These are phyloP conservation scores for Temnothorax ravouxi DNA, from an alignment of 2,888 invertebrate species.

Conservation along the genomic window DNA sequence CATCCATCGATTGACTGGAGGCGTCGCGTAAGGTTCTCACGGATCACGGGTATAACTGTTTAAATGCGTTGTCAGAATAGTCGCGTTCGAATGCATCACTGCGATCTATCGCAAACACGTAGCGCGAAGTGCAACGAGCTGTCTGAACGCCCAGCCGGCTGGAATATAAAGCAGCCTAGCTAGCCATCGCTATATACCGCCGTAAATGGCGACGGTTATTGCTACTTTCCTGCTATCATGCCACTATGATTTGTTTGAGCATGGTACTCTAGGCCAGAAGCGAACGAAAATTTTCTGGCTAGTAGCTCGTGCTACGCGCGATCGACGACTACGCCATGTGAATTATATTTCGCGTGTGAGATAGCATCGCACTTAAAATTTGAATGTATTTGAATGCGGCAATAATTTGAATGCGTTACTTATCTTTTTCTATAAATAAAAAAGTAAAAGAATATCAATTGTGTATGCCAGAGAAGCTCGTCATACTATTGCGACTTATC, in stretches of 20 bases:
- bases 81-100: constrained; percentile 26
- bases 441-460: not conserved
- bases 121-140: constrained; percentile 50
- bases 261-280: not conserved
- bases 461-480: not conserved
- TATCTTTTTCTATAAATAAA: not conserved
- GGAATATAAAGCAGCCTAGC: constrained; percentile 53
- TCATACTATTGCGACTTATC: not conserved
- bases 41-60: not conserved
- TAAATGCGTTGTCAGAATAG: constrained; percentile 32
- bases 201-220: constrained; percentile 59
- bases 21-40: not conserved
- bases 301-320: not conserved
- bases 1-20: not conserved
- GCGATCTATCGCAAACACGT: constrained; percentile 60
- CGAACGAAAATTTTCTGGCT: constrained; percentile 15
- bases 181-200: not conserved
- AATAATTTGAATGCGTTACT: not conserved
- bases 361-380: not conserved
- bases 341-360: not conserved
- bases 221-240: constrained; percentile 59
- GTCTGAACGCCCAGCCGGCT: constrained; percentile 22
- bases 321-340: not conserved
- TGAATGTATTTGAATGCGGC: not conserved
- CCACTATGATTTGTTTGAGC: constrained; percentile 36